These are phyloP conservation scores for Nemotelus nigrinus DNA, from an alignment of 2,888 invertebrate genomes.

Conservation along the genomic window DNA sequence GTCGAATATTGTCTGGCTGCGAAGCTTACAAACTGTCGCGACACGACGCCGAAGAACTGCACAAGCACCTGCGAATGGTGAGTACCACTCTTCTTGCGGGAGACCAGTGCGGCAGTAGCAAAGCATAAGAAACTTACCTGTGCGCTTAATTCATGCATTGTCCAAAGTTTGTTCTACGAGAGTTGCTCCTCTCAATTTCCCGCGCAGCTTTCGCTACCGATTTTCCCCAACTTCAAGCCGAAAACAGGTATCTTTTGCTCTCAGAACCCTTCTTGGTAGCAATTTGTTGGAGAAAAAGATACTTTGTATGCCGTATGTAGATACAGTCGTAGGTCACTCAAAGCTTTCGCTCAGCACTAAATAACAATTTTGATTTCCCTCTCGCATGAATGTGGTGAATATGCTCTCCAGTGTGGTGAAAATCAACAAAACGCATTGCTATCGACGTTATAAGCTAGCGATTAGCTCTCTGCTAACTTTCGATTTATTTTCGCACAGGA, in stretches of 20 bases:
- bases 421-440: too few relatives aligned
- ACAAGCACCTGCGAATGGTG: slow-evolving; percentile 31
- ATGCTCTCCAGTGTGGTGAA: slow-evolving; percentile 13
- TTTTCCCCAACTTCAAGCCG: not conserved
- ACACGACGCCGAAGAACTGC: slow-evolving; percentile 8
- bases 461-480: too few relatives aligned
- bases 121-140: slow-evolving; percentile 7
- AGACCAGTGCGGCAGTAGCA: slow-evolving; percentile 5
- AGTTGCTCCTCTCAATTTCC: not conserved
- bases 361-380: not conserved
- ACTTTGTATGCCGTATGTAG: not conserved
- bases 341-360: slow-evolving; percentile 9
- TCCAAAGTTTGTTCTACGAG: not conserved
- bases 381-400: slow-evolving; percentile 5
- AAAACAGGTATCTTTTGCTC: too few relatives aligned
- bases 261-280: not conserved
- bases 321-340: not conserved
- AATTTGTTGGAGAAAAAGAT: not conserved
- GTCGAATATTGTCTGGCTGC: not conserved
- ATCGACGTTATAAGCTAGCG: too few relatives aligned
- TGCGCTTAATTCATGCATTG: not conserved
- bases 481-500: too few relatives aligned
- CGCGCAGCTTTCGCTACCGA: not conserved
- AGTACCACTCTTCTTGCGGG: not conserved
- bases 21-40: slow-evolving; percentile 6